Evolutionary conservation across 2,113 vertebrate genomes (phyloP), one percentile per base, ranked within the genome.

Genomic region (Eolophus roseicapilla): DNA sequence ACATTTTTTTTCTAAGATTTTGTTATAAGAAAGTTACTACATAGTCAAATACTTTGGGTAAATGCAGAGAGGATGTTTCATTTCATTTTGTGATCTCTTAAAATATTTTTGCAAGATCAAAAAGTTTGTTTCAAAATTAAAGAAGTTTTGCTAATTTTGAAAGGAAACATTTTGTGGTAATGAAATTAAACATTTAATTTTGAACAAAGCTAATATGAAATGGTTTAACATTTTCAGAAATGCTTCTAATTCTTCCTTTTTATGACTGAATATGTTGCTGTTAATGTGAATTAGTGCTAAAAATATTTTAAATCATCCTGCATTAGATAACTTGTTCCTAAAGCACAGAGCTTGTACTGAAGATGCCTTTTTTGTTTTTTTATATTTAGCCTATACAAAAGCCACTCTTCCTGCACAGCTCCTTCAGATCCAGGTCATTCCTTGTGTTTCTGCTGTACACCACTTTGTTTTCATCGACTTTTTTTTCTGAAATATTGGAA

Each of bases 381-480:
- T 53, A 2, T 57, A 21, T 84, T 47, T 47, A 74, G 17, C 39
- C 19, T 69, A 37, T 75, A 15, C 33, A 71, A 68, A 50, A 79
- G 20, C 37, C 18, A 65, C 11, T 33, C 10, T 82, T 93, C 53
- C 28, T 70, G 10, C 43, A 60, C 23, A 90, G 3, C 3, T 4
- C 9, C 16, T 59, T 74, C 10, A 74, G 27, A 24, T 64, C 33
- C 46, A 70, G 53, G 28, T 28, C 6, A 37, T 52, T 82, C 29
- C 19, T 1, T 53, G 6, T 37, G 12, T 29, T 85, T 73, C 20
- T 88, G 41, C 11, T 50, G 9, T 60, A 18, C 33, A 69, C 29
- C 5, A 27, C 2, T 6, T 7, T 0, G 0, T 35, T 88, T 76
- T 81, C 14, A 59, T 12, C 49, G 28, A 41, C 5, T 37, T 44